phyloP scores from a whole-genome alignment of 2,888 invertebrate species.

The Frankliniella fusca region DNA sequence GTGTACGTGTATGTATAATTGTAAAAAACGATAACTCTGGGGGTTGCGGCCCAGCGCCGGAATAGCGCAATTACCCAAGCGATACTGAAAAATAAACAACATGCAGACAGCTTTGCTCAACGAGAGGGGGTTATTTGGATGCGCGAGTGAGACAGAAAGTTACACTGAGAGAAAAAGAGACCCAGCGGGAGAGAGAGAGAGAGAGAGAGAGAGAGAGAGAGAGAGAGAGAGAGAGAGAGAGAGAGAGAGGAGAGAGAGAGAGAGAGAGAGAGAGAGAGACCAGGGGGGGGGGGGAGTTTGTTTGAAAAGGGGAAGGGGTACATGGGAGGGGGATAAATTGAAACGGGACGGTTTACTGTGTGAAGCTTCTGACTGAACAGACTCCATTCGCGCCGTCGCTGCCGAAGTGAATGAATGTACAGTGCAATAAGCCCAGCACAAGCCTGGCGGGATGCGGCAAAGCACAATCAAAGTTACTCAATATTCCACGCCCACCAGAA shows the following conservation, averaged over 20 bases:
- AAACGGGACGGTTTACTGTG: neutral
- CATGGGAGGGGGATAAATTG: neutral
- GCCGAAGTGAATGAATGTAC: neutral
- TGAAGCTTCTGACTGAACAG: neutral
- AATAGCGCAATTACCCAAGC: no score
- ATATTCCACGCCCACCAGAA: neutral
- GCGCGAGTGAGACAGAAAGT: no score
- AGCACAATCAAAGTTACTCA: slow-evolving; percentile 22
- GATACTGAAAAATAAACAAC: no score
- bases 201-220: no score
- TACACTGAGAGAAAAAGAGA: no score
- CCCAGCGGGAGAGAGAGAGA: no score
- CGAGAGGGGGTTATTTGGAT: no score
- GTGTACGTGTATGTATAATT: no score
- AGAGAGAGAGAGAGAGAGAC: neutral
- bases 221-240: neutral
- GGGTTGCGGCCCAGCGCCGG: no score
- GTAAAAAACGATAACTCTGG: no score
- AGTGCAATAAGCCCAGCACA: neutral
- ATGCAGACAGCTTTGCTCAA: no score
- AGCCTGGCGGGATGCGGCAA: neutral
- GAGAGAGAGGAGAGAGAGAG: neutral
- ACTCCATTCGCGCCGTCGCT: neutral
- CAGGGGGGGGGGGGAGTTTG: neutral
- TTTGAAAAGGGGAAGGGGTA: neutral